Evolutionary conservation across 2,797 vertebrate species (phyloP).

Genomic region (Phyllotis vaccarum): DNA sequence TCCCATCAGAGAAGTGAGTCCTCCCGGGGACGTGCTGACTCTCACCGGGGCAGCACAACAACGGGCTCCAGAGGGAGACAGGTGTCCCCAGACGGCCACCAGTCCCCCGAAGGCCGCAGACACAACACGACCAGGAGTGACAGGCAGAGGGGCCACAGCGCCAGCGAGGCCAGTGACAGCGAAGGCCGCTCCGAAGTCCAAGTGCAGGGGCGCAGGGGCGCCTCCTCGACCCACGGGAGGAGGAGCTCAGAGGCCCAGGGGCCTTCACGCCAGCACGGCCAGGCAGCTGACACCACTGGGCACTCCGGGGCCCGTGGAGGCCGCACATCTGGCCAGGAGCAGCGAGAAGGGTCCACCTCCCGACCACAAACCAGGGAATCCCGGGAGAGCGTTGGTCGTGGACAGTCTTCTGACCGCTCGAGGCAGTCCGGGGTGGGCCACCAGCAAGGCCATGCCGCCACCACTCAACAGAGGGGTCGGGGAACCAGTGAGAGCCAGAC

Average conservation of each 20-base stretch:
- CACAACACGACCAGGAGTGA: rapidly evolving
- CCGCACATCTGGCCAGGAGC: too few relatives aligned
- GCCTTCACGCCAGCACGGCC: neutral
- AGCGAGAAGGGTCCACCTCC: too few relatives aligned
- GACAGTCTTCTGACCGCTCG: too few relatives aligned
- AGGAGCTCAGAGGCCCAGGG: neutral
- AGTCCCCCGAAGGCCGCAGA: neutral
- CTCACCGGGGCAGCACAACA: rapidly evolving
- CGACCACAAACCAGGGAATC: too few relatives aligned
- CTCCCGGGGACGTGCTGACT: neutral
- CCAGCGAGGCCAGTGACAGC: neutral
- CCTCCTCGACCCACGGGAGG: too few relatives aligned
- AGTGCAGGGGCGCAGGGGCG: rapidly evolving
- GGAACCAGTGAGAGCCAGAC: rapidly evolving
- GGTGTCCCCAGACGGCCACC: neutral
- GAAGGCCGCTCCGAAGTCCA: neutral
- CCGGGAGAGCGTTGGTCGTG: too few relatives aligned
- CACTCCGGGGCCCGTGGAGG: rapidly evolving
- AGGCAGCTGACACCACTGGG: rapidly evolving
- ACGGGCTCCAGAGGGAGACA: neutral
- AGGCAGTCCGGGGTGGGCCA: too few relatives aligned
- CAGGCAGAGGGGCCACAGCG: neutral
- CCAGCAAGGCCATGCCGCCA: too few relatives aligned
- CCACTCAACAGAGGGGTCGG: too few relatives aligned
- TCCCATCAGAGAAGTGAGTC: neutral